A percentile compares a stretch with the other conserved stretches of the same genome.
phyloP scores from a whole-genome alignment of 2,888 invertebrate genomes.

The Folsomia manolachei region DNA sequence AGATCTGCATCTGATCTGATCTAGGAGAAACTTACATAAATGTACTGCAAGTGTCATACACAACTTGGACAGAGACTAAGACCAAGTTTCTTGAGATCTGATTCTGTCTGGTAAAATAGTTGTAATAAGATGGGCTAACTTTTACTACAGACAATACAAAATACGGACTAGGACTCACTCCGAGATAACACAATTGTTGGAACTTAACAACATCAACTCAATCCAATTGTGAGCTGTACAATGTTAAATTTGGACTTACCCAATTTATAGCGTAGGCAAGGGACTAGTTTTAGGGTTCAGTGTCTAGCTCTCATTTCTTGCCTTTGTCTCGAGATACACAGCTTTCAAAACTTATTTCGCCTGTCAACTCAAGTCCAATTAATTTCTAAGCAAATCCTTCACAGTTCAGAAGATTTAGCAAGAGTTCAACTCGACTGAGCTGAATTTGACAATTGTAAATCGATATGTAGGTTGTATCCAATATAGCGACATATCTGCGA shows the following conservation, averaged over 20 bases:
- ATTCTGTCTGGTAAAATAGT: no score
- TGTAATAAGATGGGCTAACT: no score
- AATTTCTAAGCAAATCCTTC: constrained; percentile 13
- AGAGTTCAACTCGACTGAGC: no score
- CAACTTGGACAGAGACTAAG: not conserved
- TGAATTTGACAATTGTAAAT: no score
- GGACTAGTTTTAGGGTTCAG: not conserved
- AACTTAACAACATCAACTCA: not conserved
- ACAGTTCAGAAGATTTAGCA: no score
- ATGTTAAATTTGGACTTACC: not conserved
- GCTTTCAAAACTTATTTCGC: not conserved
- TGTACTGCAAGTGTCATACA: not conserved
- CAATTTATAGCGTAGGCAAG: not conserved
- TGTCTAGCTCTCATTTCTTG: not conserved
- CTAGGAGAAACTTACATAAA: not conserved
- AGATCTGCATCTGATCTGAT: constrained; percentile 8
- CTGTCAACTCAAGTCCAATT: constrained; percentile 19
- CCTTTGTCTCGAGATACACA: no score
- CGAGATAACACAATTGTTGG: no score
- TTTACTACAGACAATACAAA: no score
- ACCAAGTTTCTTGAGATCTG: no score
- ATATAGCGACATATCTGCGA: no score
- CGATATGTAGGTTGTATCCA: no score
- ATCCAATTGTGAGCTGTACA: not conserved
- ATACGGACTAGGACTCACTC: no score